Evolutionary conservation across 1,140 invertebrate species (phyloP).

Genomic region (Lordiphosa clarofinis): DNA sequence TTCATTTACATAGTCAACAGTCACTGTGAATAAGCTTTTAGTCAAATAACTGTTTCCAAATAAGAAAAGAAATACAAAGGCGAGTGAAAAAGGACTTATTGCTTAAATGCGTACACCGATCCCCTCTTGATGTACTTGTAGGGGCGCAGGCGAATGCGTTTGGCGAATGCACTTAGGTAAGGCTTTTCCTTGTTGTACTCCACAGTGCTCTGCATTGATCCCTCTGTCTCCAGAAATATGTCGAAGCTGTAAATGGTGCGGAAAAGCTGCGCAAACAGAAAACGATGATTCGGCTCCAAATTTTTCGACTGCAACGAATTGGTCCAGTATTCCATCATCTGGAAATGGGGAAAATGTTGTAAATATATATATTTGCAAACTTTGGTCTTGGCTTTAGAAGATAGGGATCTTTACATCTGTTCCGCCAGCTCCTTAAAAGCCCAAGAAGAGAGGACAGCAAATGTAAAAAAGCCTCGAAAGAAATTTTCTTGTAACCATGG

Average conservation of each 20-base stretch:
- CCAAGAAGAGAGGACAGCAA: too few species aligned
- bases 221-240: conserved; percentile 90
- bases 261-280: conserved; percentile 89
- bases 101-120: conserved; percentile 63
- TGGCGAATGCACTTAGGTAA: conserved; percentile 63
- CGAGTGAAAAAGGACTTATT: conserved; percentile 35
- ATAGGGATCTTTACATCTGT: too few species aligned
- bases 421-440: too few species aligned
- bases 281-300: conserved; percentile 39
- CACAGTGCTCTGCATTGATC: conserved; percentile 81
- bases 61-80: conserved; percentile 4
- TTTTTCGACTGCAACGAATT: conserved; percentile 81
- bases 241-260: conserved; percentile 91
- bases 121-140: conserved; percentile 61
- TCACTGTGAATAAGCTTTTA: conserved; percentile 37
- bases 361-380: too few species aligned
- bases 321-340: conserved; percentile 88
- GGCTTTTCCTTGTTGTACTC: conserved; percentile 81
- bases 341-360: conserved; percentile 10
- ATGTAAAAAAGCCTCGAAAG: too few species aligned
- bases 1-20: conserved; percentile 45
- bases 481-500: too few species aligned
- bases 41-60: conserved; percentile 2
- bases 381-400: too few species aligned
- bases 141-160: conserved; percentile 61